A percentile compares a stretch with the other conserved stretches of the same genome.
Conservation (phyloP, 2,113 vertebrate genomes). For the Forbesichthys agassizii region DNA sequence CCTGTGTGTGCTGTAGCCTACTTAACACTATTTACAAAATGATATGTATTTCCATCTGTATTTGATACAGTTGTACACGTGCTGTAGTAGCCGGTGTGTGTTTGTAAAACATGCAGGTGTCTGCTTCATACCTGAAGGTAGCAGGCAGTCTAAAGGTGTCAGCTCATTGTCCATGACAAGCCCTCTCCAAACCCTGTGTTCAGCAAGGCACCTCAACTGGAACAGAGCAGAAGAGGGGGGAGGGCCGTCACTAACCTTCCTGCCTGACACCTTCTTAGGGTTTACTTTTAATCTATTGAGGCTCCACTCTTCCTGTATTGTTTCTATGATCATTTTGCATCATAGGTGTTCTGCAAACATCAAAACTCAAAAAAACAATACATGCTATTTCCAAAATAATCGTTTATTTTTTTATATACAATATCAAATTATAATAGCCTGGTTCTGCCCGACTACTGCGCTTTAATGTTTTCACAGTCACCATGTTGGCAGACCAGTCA, state of each 20-base stretch:
- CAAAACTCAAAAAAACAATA: too few species aligned
- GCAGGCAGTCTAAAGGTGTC: constrained; percentile 76
- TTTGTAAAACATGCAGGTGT: background rate
- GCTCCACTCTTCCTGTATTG: background rate
- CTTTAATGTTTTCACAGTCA: too few species aligned
- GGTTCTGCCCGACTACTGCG: too few species aligned
- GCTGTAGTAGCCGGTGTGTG: too few species aligned
- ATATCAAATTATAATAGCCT: too few species aligned
- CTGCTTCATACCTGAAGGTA: constrained; percentile 70
- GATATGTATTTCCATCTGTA: too few species aligned
- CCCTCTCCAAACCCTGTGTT: constrained; percentile 37
- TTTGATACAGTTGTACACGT: too few species aligned
- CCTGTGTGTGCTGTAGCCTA: too few species aligned
- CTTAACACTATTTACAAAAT: too few species aligned
- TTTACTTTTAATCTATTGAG: background rate
- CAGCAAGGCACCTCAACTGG: constrained; percentile 33
- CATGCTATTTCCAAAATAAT: too few species aligned
- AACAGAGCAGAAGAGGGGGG: constrained; percentile 34
- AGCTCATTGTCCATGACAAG: constrained; percentile 71
- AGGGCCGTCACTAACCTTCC: constrained; percentile 14
- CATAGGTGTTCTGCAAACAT: background rate
- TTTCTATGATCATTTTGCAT: background rate
- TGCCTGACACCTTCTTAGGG: background rate
- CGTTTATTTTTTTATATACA: too few species aligned
- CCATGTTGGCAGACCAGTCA: too few species aligned